Percentiles rank a stretch among this genome's conserved stretches.
phyloP scores from a whole-genome alignment of 2,113 vertebrate species.

The Protobothrops flavoviridis region DNA sequence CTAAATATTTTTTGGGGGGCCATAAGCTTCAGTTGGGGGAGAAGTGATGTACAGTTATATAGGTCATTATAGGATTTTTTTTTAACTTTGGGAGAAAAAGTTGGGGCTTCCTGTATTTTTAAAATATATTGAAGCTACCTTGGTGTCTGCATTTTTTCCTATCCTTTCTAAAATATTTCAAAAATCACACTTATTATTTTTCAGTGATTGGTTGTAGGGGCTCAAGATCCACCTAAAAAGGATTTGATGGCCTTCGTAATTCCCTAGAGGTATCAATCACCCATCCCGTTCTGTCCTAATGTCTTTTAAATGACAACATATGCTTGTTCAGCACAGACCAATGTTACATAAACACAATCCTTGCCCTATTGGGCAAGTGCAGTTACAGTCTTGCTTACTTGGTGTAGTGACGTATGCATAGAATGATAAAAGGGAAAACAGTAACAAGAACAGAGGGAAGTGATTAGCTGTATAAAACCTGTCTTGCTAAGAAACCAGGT shows the following conservation, averaged over 20 bases:
- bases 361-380: background rate
- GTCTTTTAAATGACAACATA: background rate
- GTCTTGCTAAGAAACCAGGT: conserved; percentile 31
- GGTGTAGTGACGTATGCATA: background rate
- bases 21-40: no score
- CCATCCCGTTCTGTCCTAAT: background rate
- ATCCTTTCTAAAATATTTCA: background rate
- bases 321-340: background rate
- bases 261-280: background rate
- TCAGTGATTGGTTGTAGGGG: background rate
- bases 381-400: background rate
- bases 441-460: background rate
- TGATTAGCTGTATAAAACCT: background rate
- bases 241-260: background rate
- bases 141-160: background rate
- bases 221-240: background rate
- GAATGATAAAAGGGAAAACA: background rate
- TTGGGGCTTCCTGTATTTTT: background rate
- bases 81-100: background rate
- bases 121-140: background rate
- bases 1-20: no score
- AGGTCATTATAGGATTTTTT: background rate
- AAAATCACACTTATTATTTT: background rate
- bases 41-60: no score
- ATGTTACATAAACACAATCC: background rate